Evolutionary conservation across 2,888 invertebrate genomes (phyloP), one percentile per base, ranked within the genome.

Genomic region (Tetragnatha montana): DNA sequence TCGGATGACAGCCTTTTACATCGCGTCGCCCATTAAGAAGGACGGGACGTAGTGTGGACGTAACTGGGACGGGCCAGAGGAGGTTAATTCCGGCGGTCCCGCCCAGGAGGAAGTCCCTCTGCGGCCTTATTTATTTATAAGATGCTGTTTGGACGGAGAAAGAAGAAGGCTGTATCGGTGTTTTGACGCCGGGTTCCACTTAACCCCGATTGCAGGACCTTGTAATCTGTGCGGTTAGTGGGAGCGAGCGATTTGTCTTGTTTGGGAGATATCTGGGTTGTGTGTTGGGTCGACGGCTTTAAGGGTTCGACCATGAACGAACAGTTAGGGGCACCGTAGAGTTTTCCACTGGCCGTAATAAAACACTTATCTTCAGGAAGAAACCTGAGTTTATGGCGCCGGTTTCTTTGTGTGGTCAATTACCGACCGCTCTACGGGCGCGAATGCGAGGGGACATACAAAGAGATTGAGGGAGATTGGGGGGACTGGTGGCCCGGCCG

Each of bases 1-100:
- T 84, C 83, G 60, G 69, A 75, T 84, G 83, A 84, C 83, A 84
- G 76, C 68, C 60, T 76, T 76, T 76, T 76, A 84, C 83, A 84
- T 69, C 76, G 68, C 60, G 68, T 76, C 69, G 19, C 12, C 83
- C 83, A 84, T 84, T 84, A 83, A 68, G 68, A 21, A 60, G 75
- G 75, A 84, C 76, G 35, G 35, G 35, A 2, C 35, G 35, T 35
- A 35, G 35, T 4, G 35, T 35, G 83, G 74, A 84, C 76, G 69
- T 49, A 76, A 76, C 68, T 68, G 76, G 49, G 80, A 21, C 35
- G 78, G 1, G 60, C 80, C 47, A 83, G 76, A 35, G 47, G 69
- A 35, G 83, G 83, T 75, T 75, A 83, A 83, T 74, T 74, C 75
- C 49, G n/a, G 12, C 68, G 22, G 19, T 51, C 50, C 71, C 70